These are phyloP conservation scores for Diplosoma virens DNA, from an alignment of 23 tunicate genomes.

Conservation along the genomic window DNA sequence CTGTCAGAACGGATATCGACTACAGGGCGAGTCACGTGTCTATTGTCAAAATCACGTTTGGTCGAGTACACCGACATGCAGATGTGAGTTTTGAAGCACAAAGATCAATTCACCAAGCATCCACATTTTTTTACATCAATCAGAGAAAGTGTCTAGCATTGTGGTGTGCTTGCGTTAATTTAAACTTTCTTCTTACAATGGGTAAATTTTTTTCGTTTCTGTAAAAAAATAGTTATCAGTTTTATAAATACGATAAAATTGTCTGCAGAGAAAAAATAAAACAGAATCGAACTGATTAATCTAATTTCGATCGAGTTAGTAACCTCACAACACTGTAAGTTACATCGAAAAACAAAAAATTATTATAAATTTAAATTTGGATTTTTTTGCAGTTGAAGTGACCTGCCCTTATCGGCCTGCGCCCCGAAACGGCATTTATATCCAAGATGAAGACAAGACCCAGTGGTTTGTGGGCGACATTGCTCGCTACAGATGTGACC, in stretches of 20 bases:
- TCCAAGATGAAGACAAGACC: constrained; percentile 11
- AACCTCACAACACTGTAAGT: no score
- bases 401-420: constrained; percentile 28
- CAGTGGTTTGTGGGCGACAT: constrained; percentile 33
- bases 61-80: constrained; percentile 12
- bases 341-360: no score
- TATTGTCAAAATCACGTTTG: constrained; percentile 16
- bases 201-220: background rate
- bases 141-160: no score
- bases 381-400: constrained; percentile 1
- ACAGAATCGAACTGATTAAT: no score
- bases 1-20: constrained; percentile 17
- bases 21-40: background rate
- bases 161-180: background rate
- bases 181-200: background rate
- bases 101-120: no score
- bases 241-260: no score
- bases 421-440: constrained; percentile 15
- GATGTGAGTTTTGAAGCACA: background rate
- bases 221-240: background rate
- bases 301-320: no score
- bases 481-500: constrained; percentile 15
- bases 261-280: no score
- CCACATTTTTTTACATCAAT: no score
- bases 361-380: no score